Percentiles rank a stretch among this genome's conserved stretches.
phyloP scores from a whole-genome alignment of 2,797 vertebrate species.

The Psittacula derbiana region DNA sequence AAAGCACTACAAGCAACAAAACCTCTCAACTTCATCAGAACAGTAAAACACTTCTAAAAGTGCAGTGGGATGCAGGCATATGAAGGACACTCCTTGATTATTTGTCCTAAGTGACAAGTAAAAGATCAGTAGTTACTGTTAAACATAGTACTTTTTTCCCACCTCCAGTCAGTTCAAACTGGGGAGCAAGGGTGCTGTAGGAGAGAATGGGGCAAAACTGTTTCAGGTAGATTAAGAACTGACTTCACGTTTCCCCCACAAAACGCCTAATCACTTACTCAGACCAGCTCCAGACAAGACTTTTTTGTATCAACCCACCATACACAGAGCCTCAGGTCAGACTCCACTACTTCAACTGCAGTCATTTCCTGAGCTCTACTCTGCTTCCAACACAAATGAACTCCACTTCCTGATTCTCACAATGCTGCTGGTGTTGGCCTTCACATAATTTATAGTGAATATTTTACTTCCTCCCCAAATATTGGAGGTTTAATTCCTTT shows the following conservation, averaged over 20 bases:
- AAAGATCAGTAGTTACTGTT: not conserved
- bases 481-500: no score
- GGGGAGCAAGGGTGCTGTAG: not conserved
- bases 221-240: no score
- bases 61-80: not conserved
- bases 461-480: not conserved
- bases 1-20: not conserved
- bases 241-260: fast-evolving
- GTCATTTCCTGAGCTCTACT: not conserved
- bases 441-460: not conserved
- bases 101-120: not conserved
- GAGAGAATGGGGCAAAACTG: fast-evolving
- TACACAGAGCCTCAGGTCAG: not conserved
- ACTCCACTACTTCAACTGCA: not conserved
- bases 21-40: fast-evolving
- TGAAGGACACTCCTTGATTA: fast-evolving
- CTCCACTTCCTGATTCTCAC: not conserved
- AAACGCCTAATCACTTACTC: not conserved
- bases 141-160: fast-evolving
- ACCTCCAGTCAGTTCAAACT: fast-evolving
- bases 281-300: not conserved
- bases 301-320: not conserved
- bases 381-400: not conserved
- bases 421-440: not conserved
- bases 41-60: not conserved